Evolutionary conservation across 1,140 invertebrate genomes (phyloP).

Genomic region (Scaptomyza hsui): DNA sequence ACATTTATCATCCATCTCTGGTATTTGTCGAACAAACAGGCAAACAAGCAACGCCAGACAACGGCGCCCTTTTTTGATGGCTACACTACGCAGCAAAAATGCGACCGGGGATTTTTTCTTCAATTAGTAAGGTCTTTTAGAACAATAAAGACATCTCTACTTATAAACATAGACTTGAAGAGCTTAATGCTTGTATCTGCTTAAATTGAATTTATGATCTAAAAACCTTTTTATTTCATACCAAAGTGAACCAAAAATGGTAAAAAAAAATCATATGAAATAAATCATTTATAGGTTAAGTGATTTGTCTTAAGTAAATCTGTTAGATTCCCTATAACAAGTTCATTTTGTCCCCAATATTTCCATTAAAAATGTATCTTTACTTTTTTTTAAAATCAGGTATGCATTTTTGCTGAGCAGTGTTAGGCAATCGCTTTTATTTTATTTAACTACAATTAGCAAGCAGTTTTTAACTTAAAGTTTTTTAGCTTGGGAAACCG

Average conservation of each 20-base stretch:
- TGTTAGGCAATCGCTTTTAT: constrained; percentile 33
- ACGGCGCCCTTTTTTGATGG: constrained; percentile 33
- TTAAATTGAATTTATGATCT: no score
- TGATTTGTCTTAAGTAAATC: no score
- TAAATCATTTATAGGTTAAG: no score
- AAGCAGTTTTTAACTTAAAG: constrained; percentile 29
- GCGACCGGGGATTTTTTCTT: background rate
- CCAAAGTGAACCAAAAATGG: no score
- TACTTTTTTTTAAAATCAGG: background rate
- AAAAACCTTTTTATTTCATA: no score
- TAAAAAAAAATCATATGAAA: no score
- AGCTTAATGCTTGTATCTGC: no score
- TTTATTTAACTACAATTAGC: constrained; percentile 47
- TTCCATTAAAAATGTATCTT: no score
- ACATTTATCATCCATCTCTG: constrained; percentile 50
- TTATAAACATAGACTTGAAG: no score
- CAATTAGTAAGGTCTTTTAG: background rate
- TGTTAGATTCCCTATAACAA: no score
- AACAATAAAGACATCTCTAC: no score
- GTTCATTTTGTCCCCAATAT: no score
- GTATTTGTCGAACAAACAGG: constrained; percentile 60
- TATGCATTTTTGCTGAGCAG: constrained; percentile 7
- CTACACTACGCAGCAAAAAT: constrained; percentile 28
- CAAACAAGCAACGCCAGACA: constrained; percentile 33
- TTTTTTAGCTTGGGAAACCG: constrained; percentile 27